Percentiles rank a stretch among this genome's conserved stretches.
phyloP scores from a whole-genome alignment of 2,113 vertebrate genomes.

The Myotis lucifugus region DNA sequence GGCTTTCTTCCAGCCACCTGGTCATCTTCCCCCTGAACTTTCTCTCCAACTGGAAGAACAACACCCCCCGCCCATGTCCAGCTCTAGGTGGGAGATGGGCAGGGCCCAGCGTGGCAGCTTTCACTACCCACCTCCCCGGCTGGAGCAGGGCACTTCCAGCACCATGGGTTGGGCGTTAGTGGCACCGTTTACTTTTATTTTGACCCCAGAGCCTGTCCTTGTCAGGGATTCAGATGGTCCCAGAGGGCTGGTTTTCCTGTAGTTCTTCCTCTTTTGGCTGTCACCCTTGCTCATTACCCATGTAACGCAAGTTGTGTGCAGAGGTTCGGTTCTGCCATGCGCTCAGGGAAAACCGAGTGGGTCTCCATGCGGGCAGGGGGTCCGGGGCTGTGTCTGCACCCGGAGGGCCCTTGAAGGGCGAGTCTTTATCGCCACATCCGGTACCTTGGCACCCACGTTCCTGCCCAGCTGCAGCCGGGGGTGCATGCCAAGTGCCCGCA shows the following conservation, averaged over 20 bases:
- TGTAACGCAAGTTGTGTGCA: neutral
- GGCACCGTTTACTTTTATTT: neutral
- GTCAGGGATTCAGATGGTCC: neutral
- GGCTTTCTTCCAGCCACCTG: neutral
- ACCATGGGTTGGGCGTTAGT: neutral
- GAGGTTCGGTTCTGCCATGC: rapidly evolving
- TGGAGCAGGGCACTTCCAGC: neutral
- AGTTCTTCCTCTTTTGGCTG: neutral
- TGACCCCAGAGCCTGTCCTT: neutral
- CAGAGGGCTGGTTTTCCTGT: neutral
- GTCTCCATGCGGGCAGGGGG: neutral
- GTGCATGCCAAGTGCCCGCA: neutral
- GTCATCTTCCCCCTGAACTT: neutral
- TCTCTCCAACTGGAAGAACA: neutral
- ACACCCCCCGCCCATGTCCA: rapidly evolving
- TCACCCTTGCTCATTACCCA: neutral
- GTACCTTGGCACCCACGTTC: too few species aligned
- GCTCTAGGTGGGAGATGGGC: neutral
- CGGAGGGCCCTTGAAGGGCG: neutral
- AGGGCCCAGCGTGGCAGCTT: neutral
- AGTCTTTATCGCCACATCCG: neutral
- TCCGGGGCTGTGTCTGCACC: neutral
- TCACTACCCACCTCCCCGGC: neutral
- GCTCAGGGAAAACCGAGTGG: neutral
- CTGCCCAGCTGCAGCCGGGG: neutral